phyloP scores from a whole-genome alignment of 2,797 vertebrate species.

The Tiaroga cobitis region DNA sequence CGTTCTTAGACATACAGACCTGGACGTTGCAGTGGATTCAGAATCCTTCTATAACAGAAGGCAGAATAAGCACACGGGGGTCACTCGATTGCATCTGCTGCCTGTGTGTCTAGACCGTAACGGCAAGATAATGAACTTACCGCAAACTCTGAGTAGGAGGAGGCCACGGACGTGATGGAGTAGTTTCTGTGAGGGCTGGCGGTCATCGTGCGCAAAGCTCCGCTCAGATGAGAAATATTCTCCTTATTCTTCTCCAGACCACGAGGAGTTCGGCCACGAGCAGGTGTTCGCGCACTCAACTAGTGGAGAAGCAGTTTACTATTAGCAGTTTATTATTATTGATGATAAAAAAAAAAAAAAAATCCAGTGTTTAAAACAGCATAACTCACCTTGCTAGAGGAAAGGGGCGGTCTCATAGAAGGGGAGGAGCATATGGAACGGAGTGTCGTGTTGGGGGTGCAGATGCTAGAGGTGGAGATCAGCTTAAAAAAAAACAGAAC shows the following conservation, averaged over 20 bases:
- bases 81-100: not conserved
- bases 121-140: constrained; percentile 80
- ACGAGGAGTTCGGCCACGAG: constrained; percentile 72
- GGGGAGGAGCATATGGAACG: constrained; percentile 80
- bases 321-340: no score
- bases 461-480: constrained; percentile 73
- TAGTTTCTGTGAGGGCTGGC: constrained; percentile 84
- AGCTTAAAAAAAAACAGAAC: constrained; percentile 71
- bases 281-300: constrained; percentile 70
- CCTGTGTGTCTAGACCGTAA: constrained; percentile 62
- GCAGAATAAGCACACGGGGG: constrained; percentile 39
- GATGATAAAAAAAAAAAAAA: not conserved
- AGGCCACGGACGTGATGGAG: constrained; percentile 88
- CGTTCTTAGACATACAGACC: constrained; percentile 57
- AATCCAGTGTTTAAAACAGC: not conserved
- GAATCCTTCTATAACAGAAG: constrained; percentile 63
- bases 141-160: constrained; percentile 95
- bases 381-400: constrained; percentile 83
- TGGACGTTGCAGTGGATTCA: constrained; percentile 60
- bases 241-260: constrained; percentile 88
- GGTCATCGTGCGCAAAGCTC: constrained; percentile 79
- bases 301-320: constrained; percentile 55
- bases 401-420: constrained; percentile 77
- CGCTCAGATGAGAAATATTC: constrained; percentile 83
- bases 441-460: constrained; percentile 81